phyloP scores from a whole-genome alignment of 2,888 invertebrate species.

The Hyposoter dolosus region DNA sequence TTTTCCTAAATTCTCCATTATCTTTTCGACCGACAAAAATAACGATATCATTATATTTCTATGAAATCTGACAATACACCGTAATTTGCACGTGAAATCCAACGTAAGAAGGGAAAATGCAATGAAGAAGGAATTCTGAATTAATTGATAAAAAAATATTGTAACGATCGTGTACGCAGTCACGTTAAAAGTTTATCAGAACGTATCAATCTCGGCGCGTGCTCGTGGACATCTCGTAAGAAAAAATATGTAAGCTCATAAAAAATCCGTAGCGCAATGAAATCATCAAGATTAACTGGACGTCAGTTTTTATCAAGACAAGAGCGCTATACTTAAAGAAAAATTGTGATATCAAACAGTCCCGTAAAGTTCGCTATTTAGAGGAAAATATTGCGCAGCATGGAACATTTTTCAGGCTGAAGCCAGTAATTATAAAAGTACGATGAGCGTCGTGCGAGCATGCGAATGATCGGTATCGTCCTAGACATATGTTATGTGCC shows the following conservation, averaged over 20 bases:
- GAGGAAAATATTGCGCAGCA: conserved; percentile 59
- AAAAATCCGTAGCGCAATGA: conserved; percentile 49
- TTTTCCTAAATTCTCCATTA: conserved; percentile 5
- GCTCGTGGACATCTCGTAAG: conserved; percentile 12
- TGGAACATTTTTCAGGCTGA: conserved; percentile 66
- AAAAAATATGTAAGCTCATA: conserved; percentile 31
- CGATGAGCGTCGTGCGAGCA: conserved; percentile 68
- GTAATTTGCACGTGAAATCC: neutral
- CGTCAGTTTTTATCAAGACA: conserved; percentile 59
- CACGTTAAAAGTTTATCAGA: conserved; percentile 6
- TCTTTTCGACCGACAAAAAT: neutral
- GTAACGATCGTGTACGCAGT: neutral
- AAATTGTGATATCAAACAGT: conserved; percentile 31
- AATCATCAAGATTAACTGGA: conserved; percentile 69
- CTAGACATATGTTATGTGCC: conserved; percentile 41
- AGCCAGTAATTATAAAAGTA: conserved; percentile 69
- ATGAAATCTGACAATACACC: neutral
- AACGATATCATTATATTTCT: neutral
- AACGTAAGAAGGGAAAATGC: neutral
- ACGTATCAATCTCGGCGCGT: conserved; percentile 42
- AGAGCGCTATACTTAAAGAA: neutral
- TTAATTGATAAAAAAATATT: conserved; percentile 8
- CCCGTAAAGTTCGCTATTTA: conserved; percentile 13
- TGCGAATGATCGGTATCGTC: conserved; percentile 72
- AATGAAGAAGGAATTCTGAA: neutral